These are phyloP conservation scores for Rhabdophis nuchalis DNA, from an alignment of 2,797 vertebrate genomes.

Conservation along the genomic window DNA sequence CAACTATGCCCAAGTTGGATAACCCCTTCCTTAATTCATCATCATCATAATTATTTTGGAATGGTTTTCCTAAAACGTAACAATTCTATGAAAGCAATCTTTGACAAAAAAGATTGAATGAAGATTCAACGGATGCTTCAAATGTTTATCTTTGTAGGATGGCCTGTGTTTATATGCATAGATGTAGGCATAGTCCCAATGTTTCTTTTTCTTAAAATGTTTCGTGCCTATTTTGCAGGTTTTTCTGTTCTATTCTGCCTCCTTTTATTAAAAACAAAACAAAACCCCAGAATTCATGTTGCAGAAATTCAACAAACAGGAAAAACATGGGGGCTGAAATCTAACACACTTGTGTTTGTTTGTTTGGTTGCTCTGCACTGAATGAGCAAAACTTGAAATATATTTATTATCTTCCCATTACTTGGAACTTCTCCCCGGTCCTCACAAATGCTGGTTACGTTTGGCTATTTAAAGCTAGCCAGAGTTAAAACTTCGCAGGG, in stretches of 20 bases:
- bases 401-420: background rate
- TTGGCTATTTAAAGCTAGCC: background rate
- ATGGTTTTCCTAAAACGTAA: background rate
- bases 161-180: background rate
- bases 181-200: background rate
- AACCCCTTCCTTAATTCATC: background rate
- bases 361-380: background rate
- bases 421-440: background rate
- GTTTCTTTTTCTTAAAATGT: background rate
- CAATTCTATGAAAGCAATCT: background rate
- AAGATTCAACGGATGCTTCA: background rate
- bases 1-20: background rate
- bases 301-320: background rate
- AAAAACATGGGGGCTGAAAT: background rate
- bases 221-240: background rate
- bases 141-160: background rate
- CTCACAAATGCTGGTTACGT: background rate
- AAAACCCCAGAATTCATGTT: background rate
- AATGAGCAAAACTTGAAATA: background rate
- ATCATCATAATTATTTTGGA: background rate
- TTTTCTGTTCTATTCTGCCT: background rate
- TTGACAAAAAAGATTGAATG: background rate
- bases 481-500: background rate
- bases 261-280: background rate
- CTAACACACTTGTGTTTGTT: too few relatives aligned